A percentile compares a stretch with the other conserved stretches of the same genome.
Conservation (phyloP, 1,140 invertebrate species). For the Phortica variegata region DNA sequence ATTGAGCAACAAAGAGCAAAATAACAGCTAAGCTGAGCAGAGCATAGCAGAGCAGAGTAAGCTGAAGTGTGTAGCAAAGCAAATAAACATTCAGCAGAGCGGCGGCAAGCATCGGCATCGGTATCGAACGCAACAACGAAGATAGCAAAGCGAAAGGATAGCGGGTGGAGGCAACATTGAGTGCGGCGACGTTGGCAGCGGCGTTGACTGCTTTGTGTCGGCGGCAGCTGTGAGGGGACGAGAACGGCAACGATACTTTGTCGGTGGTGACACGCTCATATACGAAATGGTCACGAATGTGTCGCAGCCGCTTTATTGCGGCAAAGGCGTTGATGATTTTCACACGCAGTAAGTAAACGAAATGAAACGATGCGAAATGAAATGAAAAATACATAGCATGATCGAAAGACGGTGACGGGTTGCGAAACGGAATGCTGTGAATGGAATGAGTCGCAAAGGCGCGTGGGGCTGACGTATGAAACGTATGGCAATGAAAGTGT, state of each 20-base stretch:
- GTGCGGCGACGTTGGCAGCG: no score
- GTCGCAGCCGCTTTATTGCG: conserved; percentile 52
- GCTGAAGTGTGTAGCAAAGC: conserved; percentile 10
- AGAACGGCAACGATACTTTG: conserved; percentile 12
- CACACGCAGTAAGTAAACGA: conserved; percentile 46
- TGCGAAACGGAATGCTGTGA: neutral
- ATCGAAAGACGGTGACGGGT: no score
- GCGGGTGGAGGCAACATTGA: no score
- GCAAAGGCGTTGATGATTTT: conserved; percentile 48
- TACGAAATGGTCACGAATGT: conserved; percentile 52
- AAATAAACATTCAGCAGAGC: conserved; percentile 1
- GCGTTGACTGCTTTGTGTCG: neutral
- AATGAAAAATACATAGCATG: neutral
- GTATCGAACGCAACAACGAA: neutral
- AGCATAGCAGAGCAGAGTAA: neutral
- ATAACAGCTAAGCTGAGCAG: conserved; percentile 8
- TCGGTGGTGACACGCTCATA: conserved; percentile 18
- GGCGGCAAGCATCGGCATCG: neutral
- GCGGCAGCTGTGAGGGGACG: conserved; percentile 8
- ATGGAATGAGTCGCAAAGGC: neutral
- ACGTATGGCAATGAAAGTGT: neutral
- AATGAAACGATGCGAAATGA: neutral
- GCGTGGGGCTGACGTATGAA: neutral
- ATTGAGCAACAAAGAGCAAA: conserved; percentile 17
- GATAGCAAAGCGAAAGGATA: conserved; percentile 1